Percentiles rank a stretch among this genome's conserved stretches.
phyloP scores from a whole-genome alignment of 92 coral and sea anemone species.

The Paragorgia papillata region DNA sequence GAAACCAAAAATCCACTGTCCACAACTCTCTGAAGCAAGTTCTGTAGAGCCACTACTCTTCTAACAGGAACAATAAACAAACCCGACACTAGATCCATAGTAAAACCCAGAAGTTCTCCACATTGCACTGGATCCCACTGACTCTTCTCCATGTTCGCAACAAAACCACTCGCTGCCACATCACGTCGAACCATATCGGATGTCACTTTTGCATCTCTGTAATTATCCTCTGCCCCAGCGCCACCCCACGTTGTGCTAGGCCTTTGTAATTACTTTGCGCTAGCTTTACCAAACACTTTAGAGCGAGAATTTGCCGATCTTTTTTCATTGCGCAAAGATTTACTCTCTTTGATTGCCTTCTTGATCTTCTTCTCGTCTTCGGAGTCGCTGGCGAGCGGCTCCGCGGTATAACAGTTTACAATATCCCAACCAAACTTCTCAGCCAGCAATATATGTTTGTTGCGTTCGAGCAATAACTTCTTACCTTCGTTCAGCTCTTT shows the following conservation, averaged over 20 bases:
- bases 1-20: constrained; percentile 41
- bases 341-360: constrained; percentile 39
- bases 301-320: constrained; percentile 25
- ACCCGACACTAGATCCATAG: constrained; percentile 54
- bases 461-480: too few species aligned
- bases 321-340: constrained; percentile 52
- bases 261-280: too few species aligned
- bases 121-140: constrained; percentile 61
- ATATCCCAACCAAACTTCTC: too few species aligned
- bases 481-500: too few species aligned
- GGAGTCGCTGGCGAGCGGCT: too few species aligned
- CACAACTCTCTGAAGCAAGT: constrained; percentile 34
- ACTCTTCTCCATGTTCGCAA: constrained; percentile 57
- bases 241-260: constrained; percentile 2
- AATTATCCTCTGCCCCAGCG: constrained; percentile 50
- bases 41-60: constrained; percentile 40
- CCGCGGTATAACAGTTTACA: too few species aligned
- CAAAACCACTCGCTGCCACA: constrained; percentile 51
- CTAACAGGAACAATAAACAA: constrained; percentile 56
- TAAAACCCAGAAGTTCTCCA: constrained; percentile 59
- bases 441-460: too few species aligned
- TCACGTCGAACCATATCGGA: constrained; percentile 51
- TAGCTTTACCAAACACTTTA: background rate
- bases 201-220: constrained; percentile 30
- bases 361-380: too few species aligned